phyloP scores from a whole-genome alignment of 2,113 vertebrate species.

The Heterotilapia buettikoferi region DNA sequence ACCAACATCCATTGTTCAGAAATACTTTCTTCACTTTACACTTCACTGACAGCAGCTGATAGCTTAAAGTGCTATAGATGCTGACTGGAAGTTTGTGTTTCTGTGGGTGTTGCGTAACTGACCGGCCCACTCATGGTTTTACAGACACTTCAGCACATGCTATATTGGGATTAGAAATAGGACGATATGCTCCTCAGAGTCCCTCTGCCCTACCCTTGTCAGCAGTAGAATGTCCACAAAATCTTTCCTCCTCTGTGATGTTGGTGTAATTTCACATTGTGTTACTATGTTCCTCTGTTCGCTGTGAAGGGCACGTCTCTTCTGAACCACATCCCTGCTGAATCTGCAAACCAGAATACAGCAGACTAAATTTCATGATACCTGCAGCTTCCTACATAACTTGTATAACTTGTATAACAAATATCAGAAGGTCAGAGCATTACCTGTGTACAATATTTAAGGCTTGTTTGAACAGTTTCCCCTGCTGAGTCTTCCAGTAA shows the following conservation, averaged over 20 bases:
- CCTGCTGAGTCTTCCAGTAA: constrained; percentile 71
- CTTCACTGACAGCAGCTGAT: no score
- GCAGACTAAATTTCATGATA: neutral
- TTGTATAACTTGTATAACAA: neutral
- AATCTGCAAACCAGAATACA: neutral
- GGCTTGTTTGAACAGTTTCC: constrained; percentile 70
- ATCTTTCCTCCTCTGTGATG: neutral
- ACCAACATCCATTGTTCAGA: no score
- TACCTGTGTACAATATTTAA: constrained; percentile 76
- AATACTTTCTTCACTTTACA: no score
- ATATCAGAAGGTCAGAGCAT: neutral
- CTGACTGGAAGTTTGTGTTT: no score
- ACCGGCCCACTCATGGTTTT: neutral
- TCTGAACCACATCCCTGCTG: neutral
- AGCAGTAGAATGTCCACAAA: neutral
- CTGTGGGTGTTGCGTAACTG: no score
- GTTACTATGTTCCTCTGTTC: neutral
- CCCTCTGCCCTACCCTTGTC: neutral
- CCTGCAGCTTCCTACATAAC: neutral
- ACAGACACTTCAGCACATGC: neutral
- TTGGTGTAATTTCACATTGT: fast-evolving
- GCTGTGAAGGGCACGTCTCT: neutral
- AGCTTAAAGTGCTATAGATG: no score
- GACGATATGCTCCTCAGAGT: fast-evolving
- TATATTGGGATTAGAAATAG: no score